Evolutionary conservation across 2,113 vertebrate species (phyloP), one percentile per base, ranked within the genome.

Genomic region (Nematolebias whitei): DNA sequence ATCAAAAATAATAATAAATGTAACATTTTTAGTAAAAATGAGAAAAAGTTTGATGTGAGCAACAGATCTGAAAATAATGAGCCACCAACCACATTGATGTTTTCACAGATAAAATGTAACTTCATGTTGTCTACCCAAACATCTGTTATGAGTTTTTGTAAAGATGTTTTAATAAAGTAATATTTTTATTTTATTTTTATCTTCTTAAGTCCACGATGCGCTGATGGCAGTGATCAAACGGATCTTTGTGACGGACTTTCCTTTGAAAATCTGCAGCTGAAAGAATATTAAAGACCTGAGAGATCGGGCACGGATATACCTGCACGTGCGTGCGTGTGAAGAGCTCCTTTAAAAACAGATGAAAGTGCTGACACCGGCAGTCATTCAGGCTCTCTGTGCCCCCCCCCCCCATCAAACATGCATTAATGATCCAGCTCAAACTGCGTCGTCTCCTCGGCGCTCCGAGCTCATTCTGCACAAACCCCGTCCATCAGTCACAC

Each of bases 211-310:
- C 71, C 45, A 18, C 32, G n/a, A 47, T 56, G 35, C 45, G 68
- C 48, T 63, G 66, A 72, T 48, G 74, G 68, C 82, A 54, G 59
- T 19, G 81, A 88, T 88, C 77, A 88, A 86, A 86, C 71, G 38
- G 40, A 63, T 40, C 68, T 29, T 13, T 60, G 70, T 63, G 74
- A 80, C 32, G 78, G 76, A 82, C 81, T 69, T 44, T 35, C 63
- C 74, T 80, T 84, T 88, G 83, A 86, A 86, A 84, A 69, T 5
- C 51, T 74, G 78, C 65, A 79, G 69, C 83, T 80, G 71, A 80
- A 76, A 69, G 68, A 86, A 86, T 84, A 78, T 80, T 80, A 84
- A 82, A 70, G 43, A 79, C 18, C 52, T 40, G 58, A 50, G 61
- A 71, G 63, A 82, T 62, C 67, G 35, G 76, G 64, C 24, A 18